Evolutionary conservation across 2,113 vertebrate species (phyloP), one percentile per base, ranked within the genome.

Genomic region (Puffinus mauretanicus): DNA sequence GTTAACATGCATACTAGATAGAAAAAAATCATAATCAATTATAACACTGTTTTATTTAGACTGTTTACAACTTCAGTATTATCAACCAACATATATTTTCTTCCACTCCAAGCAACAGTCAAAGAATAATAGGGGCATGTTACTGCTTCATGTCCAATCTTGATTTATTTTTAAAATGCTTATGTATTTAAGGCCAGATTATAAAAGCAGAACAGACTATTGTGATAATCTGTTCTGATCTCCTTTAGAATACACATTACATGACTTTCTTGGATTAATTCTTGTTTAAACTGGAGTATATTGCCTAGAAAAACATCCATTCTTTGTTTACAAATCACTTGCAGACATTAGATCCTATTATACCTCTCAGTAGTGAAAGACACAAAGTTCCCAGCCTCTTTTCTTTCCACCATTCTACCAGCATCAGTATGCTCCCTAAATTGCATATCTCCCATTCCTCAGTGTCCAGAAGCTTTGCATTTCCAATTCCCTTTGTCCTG

Each of bases 151-250:
- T 84, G 30, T 93, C 47, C 52, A 78, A 11, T 86, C 86, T 89
- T 92, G 92, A 83, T 88, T 86, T 92, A 81, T 93, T 96, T 96
- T 96, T 79, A 26, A 94, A 95, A 88, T 92, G 64, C 88, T 92
- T 95, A 85, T 86, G n/a, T 92, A 46, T 88, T 89, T 87, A 94
- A 85, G 11, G 47, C 78, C 71, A 83, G 93, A 95, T 95, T 94
- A 88, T 73, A 82, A 93, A 93, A 93, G 38, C 85, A 80, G 88
- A 92, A 86, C 58, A 58, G 62, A 94, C 58, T 94, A 65, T 90
- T 93, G 58, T 70, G 92, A 86, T 96, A 95, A 97, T 96, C 96
- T 96, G 27, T 91, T 92, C 66, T 96, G 82, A 96, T 97, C 96
- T 96, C 36, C 96, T 95, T 87, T 94, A 93, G 62, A 91, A 90